Evolutionary conservation across 2,888 invertebrate species (phyloP), one percentile per base, ranked within the genome.

Genomic region (Rugalucina vietnamica): DNA sequence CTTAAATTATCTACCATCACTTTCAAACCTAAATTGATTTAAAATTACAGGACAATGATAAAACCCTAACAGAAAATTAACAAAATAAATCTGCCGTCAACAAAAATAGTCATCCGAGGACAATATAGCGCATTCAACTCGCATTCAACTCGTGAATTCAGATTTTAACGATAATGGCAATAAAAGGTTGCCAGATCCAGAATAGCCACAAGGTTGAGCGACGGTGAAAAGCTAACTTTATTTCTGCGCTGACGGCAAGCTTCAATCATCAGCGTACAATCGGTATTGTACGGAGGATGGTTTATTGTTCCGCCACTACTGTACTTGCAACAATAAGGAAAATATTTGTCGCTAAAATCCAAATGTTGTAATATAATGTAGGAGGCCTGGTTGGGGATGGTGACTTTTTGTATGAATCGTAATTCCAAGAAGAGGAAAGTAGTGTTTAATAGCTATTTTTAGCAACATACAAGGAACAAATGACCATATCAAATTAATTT

Each of bases 1-100:
- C 43, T 76, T 82, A 78, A 82, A n/a, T n/a, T n/a, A 82, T 85
- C 78, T 81, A 77, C 85, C 85, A 78, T 85, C 85, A 85, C 82
- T 86, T 86, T 86, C 65, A 65, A 65, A 65, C 65, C 34, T 70
- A 86, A 86, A 86, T 79, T 81, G 83, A 86, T 86, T 86, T 81
- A 81, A 86, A 83, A 81, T 76, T 79, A 79, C 78, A 54, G 29
- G 54, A 83, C 83, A 86, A 86, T 81, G 77, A 83, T 39, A 81
- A 86, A 86, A 83, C 81, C 81, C 81, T 77, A 81, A 86, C 34
- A 65, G 34, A 34, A 65, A 65, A 65, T 65, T 65, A 73, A 65
- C 65, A 34, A 65, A 65, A 65, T 65, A 65, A 65, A 65, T 65
- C 65, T 65, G 65, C 65, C 34, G 29, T 65, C 65, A 32, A 24